Evolutionary conservation across 1,140 invertebrate species (phyloP), one percentile per base, ranked within the genome.

Genomic region (honey bee (Apis mellifera)): DNA sequence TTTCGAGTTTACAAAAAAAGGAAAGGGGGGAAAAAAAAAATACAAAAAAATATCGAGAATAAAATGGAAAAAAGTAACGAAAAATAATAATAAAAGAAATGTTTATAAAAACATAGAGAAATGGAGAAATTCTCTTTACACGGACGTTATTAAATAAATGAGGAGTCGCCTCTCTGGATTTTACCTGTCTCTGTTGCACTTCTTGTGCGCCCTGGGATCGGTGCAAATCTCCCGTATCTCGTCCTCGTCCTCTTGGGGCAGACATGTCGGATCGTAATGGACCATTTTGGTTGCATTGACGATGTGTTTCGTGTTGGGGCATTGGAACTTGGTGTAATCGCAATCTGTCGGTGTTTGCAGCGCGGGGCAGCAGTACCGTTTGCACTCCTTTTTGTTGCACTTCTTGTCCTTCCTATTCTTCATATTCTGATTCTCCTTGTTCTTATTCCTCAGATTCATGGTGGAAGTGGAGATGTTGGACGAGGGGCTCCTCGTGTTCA

Each of bases 301-400:
- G 7, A 0, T 17, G 12, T 26, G 12, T 11, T 78, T 68, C 21
- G 70, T 32, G 17, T 78, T 68, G 17, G 70, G 57, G 12, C 78
- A 84, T 9, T 75, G 32, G 9, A 32, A 72, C 5, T 13, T 69
- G 0, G 0, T 9, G 11, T 54, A 66, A 5, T 60, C 26, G 32
- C 69, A 84, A 0, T 71, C 26, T 0, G 12, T 21, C 2, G 26
- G 1, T 1, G 0, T 9, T 17, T 68, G 54, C 9, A 84, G 15
- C 62, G 69, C 55, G 0, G 82, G 78, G 4, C 82, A 84, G 11
- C 82, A 84, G 17, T 74, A 81, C 32, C 82, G 82, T 13, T 84
- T 73, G 62, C 82, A 84, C 1, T 59, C 57, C 8, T 55, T 65
- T 21, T 60, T 84, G 21, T 48, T 66, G 5, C 42, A 26, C 76